phyloP scores from a whole-genome alignment of 2,113 vertebrate species.

The Chinchilla lanigera region DNA sequence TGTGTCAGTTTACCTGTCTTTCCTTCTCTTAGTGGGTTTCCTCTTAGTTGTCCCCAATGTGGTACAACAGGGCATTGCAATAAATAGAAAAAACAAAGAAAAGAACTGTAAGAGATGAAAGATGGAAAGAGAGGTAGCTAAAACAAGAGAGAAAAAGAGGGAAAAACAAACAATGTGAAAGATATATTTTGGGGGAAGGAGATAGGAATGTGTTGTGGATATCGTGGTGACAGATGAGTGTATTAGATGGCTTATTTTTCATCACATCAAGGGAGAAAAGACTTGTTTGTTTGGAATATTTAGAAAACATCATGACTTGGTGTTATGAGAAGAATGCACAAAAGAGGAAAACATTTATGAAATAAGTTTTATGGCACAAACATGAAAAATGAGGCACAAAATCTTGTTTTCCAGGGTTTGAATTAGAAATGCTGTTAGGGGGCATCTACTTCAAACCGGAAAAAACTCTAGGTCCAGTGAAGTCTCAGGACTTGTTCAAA shows the following conservation, averaged over 20 bases:
- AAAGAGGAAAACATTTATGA: background rate
- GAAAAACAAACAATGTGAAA: background rate
- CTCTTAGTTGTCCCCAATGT: background rate
- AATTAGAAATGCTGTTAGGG: background rate
- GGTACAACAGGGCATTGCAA: background rate
- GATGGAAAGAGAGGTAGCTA: background rate
- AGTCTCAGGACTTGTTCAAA: background rate
- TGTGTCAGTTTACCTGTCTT: background rate
- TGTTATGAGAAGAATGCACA: slow-evolving; percentile 6
- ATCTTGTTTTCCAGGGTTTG: background rate
- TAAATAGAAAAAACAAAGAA: background rate
- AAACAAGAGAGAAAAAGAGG: background rate
- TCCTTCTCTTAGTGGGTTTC: background rate
- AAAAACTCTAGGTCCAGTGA: background rate
- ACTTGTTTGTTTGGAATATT: background rate
- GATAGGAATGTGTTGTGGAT: background rate
- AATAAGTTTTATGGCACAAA: slow-evolving; percentile 6
- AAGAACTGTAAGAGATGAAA: background rate
- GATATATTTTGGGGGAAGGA: background rate
- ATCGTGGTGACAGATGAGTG: no score
- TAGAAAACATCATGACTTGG: background rate
- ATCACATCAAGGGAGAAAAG: background rate
- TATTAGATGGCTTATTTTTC: background rate
- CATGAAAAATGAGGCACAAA: slow-evolving; percentile 11
- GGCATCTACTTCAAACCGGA: background rate